Conservation (phyloP, 1,140 invertebrate species). For the Ips typographus region DNA sequence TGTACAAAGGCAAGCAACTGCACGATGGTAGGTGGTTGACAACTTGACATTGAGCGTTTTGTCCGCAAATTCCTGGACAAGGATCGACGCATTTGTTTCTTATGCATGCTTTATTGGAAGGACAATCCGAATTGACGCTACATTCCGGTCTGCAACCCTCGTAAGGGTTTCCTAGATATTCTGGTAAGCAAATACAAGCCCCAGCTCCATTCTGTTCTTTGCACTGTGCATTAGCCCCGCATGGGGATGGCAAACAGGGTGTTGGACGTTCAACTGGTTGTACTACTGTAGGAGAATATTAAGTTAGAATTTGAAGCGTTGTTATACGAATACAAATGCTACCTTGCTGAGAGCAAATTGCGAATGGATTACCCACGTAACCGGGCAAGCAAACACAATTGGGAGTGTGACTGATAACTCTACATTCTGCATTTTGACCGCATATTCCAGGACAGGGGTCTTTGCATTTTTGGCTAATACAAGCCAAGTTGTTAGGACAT, state of each 20-base stretch:
- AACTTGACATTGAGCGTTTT: slow-evolving; percentile 63
- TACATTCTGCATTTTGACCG: slow-evolving; percentile 68
- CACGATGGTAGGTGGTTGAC: slow-evolving; percentile 61
- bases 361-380: slow-evolving; percentile 68
- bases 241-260: slow-evolving; percentile 69
- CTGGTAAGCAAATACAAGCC: slow-evolving; percentile 64
- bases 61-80: slow-evolving; percentile 66
- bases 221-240: slow-evolving; percentile 71
- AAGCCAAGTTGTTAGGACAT: slow-evolving; percentile 69
- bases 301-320: slow-evolving; percentile 14
- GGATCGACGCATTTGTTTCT: slow-evolving; percentile 65
- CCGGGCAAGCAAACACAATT: slow-evolving; percentile 68
- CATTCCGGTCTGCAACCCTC: slow-evolving; percentile 73
- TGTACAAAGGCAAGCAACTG: slow-evolving; percentile 60
- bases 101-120: slow-evolving; percentile 61
- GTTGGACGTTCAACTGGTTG: slow-evolving; percentile 49
- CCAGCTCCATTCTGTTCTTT: slow-evolving; percentile 66
- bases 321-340: not conserved
- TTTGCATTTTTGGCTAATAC: slow-evolving; percentile 70
- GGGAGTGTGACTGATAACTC: slow-evolving; percentile 75
- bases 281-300: slow-evolving; percentile 35
- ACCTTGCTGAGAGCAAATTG: slow-evolving; percentile 35
- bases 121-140: slow-evolving; percentile 68
- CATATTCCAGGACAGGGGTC: slow-evolving; percentile 76
- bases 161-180: slow-evolving; percentile 73